A percentile compares a stretch with the other conserved stretches of the same genome.
Conservation (phyloP, 1,140 invertebrate species). For the Brachionus asplanchnoidis region DNA sequence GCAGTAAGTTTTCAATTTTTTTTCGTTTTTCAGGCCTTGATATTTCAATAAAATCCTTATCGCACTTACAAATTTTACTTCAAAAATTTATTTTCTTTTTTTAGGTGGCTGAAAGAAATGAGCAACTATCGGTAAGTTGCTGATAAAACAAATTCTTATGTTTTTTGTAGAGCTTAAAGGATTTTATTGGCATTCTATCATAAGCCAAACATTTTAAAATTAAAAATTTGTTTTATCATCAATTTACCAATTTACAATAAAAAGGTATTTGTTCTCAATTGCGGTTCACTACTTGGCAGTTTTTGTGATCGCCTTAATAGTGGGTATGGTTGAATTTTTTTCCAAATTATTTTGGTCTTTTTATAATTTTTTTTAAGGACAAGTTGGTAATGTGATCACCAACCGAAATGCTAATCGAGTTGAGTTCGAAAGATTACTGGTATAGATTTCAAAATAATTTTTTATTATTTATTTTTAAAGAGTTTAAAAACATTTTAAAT, state of each 20-base stretch:
- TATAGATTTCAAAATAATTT: conserved; percentile 48
- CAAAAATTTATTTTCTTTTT: neutral
- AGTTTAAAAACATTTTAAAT: no score
- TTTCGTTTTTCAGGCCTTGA: neutral
- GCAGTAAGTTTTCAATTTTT: conserved; percentile 71
- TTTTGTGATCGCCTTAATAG: conserved; percentile 36
- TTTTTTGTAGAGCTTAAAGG: neutral
- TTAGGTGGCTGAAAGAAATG: conserved; percentile 40
- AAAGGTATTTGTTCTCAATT: conserved; percentile 38
- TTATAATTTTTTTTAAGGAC: conserved; percentile 49
- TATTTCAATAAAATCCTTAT: conserved; percentile 40
- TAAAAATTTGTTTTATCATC: conserved; percentile 34
- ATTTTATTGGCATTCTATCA: conserved; percentile 35
- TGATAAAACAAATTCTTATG: conserved; percentile 27
- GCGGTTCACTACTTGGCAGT: conserved; percentile 30
- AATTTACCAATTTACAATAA: neutral
- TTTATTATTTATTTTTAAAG: neutral
- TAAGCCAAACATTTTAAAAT: neutral
- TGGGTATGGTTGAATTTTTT: neutral
- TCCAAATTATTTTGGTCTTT: neutral
- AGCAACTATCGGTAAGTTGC: conserved; percentile 33
- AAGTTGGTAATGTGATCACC: conserved; percentile 93
- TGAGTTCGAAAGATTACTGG: conserved; percentile 83
- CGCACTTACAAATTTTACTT: neutral
- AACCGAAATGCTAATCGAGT: conserved; percentile 91